Evolutionary conservation across 2,113 vertebrate genomes (phyloP).

Genomic region (Gymnorhina tibicen): DNA sequence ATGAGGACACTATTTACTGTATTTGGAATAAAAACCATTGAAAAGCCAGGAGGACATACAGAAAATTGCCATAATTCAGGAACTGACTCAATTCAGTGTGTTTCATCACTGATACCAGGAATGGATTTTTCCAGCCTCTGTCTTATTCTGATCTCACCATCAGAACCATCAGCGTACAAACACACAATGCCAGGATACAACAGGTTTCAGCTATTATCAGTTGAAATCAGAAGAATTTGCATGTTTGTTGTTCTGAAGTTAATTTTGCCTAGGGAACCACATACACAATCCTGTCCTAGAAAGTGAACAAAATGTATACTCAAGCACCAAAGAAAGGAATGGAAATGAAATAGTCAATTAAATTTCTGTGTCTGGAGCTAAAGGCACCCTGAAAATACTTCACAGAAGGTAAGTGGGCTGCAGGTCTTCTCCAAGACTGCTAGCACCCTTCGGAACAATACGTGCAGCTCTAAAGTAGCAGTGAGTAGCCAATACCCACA

Average conservation of each 20-base stretch:
- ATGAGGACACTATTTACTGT: background rate
- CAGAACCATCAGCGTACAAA: background rate
- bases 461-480: background rate
- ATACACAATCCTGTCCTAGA: background rate
- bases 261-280: background rate
- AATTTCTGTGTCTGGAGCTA: background rate
- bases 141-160: background rate
- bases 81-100: background rate
- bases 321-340: background rate
- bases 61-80: background rate
- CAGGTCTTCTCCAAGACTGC: background rate
- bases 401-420: background rate
- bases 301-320: background rate
- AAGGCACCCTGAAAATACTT: background rate
- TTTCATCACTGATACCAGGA: background rate
- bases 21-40: background rate
- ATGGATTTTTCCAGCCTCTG: background rate
- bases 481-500: background rate
- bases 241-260: background rate
- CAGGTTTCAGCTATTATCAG: background rate
- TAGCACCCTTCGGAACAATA: background rate
- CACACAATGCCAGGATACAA: background rate
- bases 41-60: background rate
- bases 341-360: background rate
- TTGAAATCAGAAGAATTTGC: background rate